phyloP scores from a whole-genome alignment of 2,113 vertebrate species.

The Mesitornis unicolor region DNA sequence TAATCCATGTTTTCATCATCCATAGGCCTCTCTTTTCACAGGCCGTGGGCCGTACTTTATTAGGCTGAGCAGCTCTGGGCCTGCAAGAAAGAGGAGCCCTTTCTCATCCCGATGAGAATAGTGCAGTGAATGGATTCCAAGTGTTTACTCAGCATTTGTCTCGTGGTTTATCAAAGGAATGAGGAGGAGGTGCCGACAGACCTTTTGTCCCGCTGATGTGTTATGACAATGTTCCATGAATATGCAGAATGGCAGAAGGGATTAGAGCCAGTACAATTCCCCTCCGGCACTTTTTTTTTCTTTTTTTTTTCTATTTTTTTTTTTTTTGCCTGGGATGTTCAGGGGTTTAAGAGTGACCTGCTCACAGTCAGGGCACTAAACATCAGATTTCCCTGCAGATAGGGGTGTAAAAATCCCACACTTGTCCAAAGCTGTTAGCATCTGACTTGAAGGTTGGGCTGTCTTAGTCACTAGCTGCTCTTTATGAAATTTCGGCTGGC shows the following conservation, averaged over 20 bases:
- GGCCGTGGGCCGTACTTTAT: constrained; percentile 99
- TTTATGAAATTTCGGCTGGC: constrained; percentile 79
- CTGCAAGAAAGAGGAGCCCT: constrained; percentile 89
- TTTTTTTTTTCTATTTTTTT: constrained; percentile 50
- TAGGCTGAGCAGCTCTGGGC: constrained; percentile 90
- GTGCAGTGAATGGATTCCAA: constrained; percentile 92
- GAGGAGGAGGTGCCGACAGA: constrained; percentile 75
- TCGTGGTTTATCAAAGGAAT: constrained; percentile 76
- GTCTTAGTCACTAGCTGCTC: constrained; percentile 75
- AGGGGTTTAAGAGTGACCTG: constrained; percentile 98
- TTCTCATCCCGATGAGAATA: constrained; percentile 87
- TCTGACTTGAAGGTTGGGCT: constrained; percentile 80
- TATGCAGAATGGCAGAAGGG: constrained; percentile 84
- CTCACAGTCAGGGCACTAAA: constrained; percentile 90
- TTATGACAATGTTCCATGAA: constrained; percentile 76
- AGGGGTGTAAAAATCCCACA: constrained; percentile 91
- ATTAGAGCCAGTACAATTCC: constrained; percentile 89
- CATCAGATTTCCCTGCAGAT: constrained; percentile 83
- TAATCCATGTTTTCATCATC: constrained; percentile 93
- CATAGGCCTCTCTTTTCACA: constrained; percentile 91
- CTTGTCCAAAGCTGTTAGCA: constrained; percentile 96
- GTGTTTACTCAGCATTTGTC: constrained; percentile 93
- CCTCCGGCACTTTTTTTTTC: constrained; percentile 78
- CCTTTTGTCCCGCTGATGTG: constrained; percentile 78
- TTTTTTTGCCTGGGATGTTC: constrained; percentile 83